Evolutionary conservation across 2,888 invertebrate species (phyloP).

Genomic region (Cantharis nigra): DNA sequence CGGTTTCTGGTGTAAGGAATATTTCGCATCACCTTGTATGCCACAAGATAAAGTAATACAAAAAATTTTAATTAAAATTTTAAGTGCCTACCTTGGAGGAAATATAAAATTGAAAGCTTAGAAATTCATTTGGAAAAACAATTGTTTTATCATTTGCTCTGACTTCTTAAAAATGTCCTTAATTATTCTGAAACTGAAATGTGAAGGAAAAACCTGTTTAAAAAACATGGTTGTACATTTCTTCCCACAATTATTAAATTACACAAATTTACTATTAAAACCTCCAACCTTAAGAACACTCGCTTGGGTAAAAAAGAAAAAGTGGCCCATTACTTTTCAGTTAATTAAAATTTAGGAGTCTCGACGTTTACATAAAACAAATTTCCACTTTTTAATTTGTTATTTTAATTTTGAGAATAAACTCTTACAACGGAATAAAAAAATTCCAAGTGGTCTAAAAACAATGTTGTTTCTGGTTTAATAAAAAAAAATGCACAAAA

Average conservation of each 20-base stretch:
- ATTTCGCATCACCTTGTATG: not conserved
- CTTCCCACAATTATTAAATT: not conserved
- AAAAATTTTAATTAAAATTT: not conserved
- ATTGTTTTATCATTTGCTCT: not conserved
- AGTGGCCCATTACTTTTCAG: not conserved
- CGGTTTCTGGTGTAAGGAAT: not conserved
- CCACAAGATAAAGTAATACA: not conserved
- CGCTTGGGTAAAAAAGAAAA: not conserved
- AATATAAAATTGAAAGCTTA: not conserved
- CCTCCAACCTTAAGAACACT: not conserved
- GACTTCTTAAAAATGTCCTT: not conserved
- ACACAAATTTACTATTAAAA: not conserved
- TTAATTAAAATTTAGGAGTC: not conserved
- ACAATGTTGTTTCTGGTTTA: not conserved
- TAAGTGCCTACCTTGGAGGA: not conserved
- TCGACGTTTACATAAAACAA: not conserved
- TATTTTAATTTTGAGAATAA: not conserved
- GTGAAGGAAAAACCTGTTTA: not conserved
- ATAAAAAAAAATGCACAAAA: not conserved
- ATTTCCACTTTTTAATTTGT: not conserved
- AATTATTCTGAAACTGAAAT: not conserved
- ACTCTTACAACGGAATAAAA: not conserved
- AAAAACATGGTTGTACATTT: not conserved
- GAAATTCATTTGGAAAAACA: slow-evolving; percentile 3
- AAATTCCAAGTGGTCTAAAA: not conserved